phyloP scores from a whole-genome alignment of 2,888 invertebrate species.

The Hydriomena furcata region DNA sequence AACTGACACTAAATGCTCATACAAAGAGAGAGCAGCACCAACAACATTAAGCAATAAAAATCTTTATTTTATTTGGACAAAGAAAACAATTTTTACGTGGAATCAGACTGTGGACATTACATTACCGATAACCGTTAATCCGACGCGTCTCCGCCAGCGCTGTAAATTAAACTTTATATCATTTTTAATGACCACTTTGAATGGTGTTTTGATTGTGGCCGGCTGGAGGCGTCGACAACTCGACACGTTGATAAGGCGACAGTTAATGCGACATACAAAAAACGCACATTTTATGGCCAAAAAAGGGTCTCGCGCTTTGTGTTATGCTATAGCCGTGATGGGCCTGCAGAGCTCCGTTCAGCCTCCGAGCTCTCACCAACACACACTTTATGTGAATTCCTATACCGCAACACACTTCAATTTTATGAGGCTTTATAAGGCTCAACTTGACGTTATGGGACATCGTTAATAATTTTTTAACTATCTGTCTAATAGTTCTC shows the following conservation, averaged over 20 bases:
- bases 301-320: constrained; percentile 60
- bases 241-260: constrained; percentile 80
- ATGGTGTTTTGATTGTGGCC: constrained; percentile 82
- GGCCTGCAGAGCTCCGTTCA: constrained; percentile 14
- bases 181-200: constrained; percentile 79
- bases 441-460: constrained; percentile 60
- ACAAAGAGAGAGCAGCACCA: constrained; percentile 38
- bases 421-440: constrained; percentile 71
- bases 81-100: constrained; percentile 68
- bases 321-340: constrained; percentile 27
- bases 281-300: constrained; percentile 75
- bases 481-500: constrained; percentile 56
- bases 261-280: constrained; percentile 73
- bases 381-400: constrained; percentile 73
- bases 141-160: constrained; percentile 57
- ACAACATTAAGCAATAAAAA: constrained; percentile 55
- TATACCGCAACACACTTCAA: constrained; percentile 68
- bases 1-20: constrained; percentile 36
- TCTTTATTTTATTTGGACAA: constrained; percentile 61
- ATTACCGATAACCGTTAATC: constrained; percentile 77
- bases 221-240: constrained; percentile 83
- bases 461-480: constrained; percentile 68
- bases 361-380: constrained; percentile 40
- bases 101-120: constrained; percentile 66
- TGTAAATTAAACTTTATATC: constrained; percentile 83